Base-by-base conservation (phyloP, 1,140 invertebrate species). In the Nilaparvata lugens region DNA sequence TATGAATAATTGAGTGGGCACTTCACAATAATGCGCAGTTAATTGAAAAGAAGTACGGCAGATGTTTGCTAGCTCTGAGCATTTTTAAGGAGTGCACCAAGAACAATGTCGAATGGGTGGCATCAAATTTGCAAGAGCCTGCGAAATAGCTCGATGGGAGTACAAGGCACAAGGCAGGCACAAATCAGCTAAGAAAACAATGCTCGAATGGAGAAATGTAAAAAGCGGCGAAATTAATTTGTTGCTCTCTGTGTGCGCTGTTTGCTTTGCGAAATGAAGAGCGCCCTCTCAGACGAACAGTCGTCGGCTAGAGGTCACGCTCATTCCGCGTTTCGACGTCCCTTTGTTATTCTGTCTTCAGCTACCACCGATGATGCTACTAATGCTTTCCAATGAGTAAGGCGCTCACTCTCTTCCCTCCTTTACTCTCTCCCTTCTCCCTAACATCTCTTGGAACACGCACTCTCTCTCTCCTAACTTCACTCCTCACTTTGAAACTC, bases 211-310 rank as follows among this genome's bases (percentile, higher is more conserved):
- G 56, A 51, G 52, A 25, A 54, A 54, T 60, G 58, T 60, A 60
- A 60, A 61, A 57, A 62, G 35, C 28, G 43, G 60, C 42, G 54
- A 62, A 57, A 62, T 62, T 62, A 57, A 62, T 62, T 62, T 62
- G 60, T 31, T 62, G 35, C 60, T 52, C 58, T 60, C 45, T 52
- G 56, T 19, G 28, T 40, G 11, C 25, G 52, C 61, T 64, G 55
- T 64, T 64, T 62, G 42, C 55, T 59, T 65, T 59, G 43, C 23
- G 52, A 59, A 58, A 65, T 58, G 52, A 62, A 62, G 62, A 69
- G 42, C 21, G 5, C 52, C 24, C n/a, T 28, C 52, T 28, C 19
- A 4, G 23, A 7, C 52, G 19, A 2, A 19, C 38, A 16, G n/a
- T 4, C 43, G n/a, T 40, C 38, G 9, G 38, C 38, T n/a, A 45